phyloP scores from a whole-genome alignment of 2,113 vertebrate species.

The Sinocyclocheilus anophthalmus region DNA sequence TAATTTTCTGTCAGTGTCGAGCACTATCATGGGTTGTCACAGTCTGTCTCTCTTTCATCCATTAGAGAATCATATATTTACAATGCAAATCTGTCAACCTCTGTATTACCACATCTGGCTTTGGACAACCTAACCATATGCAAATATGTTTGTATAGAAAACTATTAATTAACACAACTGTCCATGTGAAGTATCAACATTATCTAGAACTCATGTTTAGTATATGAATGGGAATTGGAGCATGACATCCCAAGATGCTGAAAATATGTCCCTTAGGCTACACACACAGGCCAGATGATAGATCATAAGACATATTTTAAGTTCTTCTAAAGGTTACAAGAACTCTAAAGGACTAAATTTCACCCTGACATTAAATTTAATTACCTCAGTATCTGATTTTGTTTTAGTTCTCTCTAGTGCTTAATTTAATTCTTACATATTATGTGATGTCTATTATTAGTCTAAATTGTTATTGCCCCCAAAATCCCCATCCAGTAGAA shows the following conservation, averaged over 20 bases:
- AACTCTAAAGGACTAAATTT: not conserved
- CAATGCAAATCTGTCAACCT: not conserved
- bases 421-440: not conserved
- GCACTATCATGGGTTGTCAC: not conserved
- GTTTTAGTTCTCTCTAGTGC: not conserved
- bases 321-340: constrained; percentile 3
- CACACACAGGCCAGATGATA: not conserved
- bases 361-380: not conserved
- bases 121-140: not conserved
- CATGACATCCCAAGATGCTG: constrained; percentile 1
- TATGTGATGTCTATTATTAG: not conserved
- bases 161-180: not conserved
- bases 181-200: not conserved
- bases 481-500: not conserved
- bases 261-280: constrained; percentile 6
- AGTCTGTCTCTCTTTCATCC: not conserved
- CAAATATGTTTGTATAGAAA: constrained; percentile 9
- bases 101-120: not conserved
- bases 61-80: not conserved
- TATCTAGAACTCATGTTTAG: not conserved
- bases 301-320: not conserved
- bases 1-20: not conserved
- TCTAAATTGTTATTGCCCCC: not conserved
- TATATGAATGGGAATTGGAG: not conserved
- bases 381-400: not conserved